These are phyloP conservation scores for Pristis pectinata DNA, from an alignment of 2,797 vertebrate species.

Conservation along the genomic window DNA sequence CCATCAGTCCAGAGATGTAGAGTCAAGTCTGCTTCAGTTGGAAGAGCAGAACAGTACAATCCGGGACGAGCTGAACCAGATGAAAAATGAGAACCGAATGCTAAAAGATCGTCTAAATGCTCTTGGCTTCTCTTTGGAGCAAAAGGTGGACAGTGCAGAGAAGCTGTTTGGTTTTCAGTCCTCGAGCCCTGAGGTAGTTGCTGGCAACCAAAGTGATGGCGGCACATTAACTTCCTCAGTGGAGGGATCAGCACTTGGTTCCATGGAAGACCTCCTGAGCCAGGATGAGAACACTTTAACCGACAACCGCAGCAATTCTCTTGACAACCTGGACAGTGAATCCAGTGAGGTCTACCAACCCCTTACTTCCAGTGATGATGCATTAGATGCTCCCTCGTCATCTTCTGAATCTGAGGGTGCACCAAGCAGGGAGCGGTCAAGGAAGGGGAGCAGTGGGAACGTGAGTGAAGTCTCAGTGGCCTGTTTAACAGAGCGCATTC, in stretches of 20 bases:
- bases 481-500: constrained; percentile 87
- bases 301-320: constrained; percentile 80
- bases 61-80: constrained; percentile 82
- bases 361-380: constrained; percentile 89
- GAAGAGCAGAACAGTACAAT: constrained; percentile 90
- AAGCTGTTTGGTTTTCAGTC: constrained; percentile 77
- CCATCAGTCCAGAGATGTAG: constrained; percentile 73
- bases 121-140: constrained; percentile 87
- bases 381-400: constrained; percentile 81
- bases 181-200: constrained; percentile 71
- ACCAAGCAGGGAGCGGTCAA: constrained; percentile 72
- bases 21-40: constrained; percentile 77
- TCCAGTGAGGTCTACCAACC: constrained; percentile 93
- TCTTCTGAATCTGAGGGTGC: constrained; percentile 83
- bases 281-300: constrained; percentile 74
- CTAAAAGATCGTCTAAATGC: constrained; percentile 89
- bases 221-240: constrained; percentile 79
- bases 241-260: constrained; percentile 86
- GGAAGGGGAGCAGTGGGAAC: constrained; percentile 78
- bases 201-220: constrained; percentile 68
- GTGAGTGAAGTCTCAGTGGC: constrained; percentile 84
- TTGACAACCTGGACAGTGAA: constrained; percentile 89
- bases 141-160: constrained; percentile 78
- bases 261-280: constrained; percentile 79
- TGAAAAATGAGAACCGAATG: constrained; percentile 95